Evolutionary conservation across 2,888 invertebrate genomes (phyloP).

Genomic region (Metalampra italica): DNA sequence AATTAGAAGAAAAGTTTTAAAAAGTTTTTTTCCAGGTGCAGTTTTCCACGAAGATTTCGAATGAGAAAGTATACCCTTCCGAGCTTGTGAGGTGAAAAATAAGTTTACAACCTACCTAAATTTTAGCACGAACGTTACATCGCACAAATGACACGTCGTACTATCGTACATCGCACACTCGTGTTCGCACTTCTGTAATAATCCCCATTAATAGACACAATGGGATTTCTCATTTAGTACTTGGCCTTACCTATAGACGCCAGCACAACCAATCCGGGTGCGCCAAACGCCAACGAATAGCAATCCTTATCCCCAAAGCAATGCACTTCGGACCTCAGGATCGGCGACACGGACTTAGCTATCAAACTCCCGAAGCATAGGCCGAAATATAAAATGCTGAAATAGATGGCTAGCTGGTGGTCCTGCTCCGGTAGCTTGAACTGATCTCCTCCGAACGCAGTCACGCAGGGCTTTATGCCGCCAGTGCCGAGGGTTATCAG

Average conservation of each 20-base stretch:
- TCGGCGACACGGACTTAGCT: constrained; percentile 86
- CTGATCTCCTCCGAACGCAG: constrained; percentile 91
- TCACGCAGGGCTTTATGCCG: constrained; percentile 90
- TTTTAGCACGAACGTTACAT: no score
- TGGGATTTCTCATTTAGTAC: no score
- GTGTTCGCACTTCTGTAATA: no score
- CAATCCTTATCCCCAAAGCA: constrained; percentile 83
- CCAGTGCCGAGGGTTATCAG: constrained; percentile 88
- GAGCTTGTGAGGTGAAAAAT: no score
- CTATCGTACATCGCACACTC: no score
- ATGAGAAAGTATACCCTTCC: no score
- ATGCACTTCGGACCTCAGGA: constrained; percentile 82
- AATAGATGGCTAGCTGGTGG: constrained; percentile 82
- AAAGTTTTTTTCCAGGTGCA: no score
- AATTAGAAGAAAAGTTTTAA: no score
- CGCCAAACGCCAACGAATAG: constrained; percentile 86
- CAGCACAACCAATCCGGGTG: constrained; percentile 85
- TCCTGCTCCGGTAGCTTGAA: constrained; percentile 82
- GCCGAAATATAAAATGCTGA: constrained; percentile 87
- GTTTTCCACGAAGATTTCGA: no score
- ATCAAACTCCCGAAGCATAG: constrained; percentile 83
- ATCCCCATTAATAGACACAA: no score
- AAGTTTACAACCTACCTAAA: no score
- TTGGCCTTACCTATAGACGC: constrained; percentile 83
- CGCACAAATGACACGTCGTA: no score